phyloP scores from a whole-genome alignment of 92 coral and sea anemone species.

The Porites cylindrica region DNA sequence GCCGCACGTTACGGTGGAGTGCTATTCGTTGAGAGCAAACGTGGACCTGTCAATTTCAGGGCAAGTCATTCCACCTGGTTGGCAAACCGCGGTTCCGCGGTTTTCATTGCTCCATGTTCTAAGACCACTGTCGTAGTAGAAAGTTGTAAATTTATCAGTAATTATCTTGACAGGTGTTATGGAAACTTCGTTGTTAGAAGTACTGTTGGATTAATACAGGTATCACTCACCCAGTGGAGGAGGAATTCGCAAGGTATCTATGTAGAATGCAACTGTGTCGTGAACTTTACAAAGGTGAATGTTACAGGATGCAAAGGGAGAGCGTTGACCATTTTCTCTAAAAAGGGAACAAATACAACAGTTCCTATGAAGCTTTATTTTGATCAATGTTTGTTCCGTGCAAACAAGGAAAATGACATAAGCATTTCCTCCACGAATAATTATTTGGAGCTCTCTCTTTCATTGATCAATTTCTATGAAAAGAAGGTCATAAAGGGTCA shows the following conservation, averaged over 20 bases:
- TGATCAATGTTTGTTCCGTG: constrained; percentile 14
- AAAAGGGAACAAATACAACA: background rate
- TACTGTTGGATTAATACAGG: background rate
- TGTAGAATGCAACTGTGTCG: constrained; percentile 22
- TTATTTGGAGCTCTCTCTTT: background rate
- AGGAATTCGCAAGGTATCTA: background rate
- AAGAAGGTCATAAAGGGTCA: background rate
- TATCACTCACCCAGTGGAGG: constrained; percentile 19
- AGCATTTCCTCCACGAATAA: background rate
- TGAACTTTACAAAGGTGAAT: constrained; percentile 24
- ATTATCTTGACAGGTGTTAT: background rate
- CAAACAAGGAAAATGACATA: background rate
- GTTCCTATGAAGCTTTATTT: background rate
- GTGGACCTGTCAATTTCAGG: background rate
- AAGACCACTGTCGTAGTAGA: background rate
- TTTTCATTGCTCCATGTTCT: background rate
- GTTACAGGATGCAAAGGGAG: background rate
- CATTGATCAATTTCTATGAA: background rate
- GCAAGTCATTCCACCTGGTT: background rate
- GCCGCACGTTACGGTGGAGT: background rate
- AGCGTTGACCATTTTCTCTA: background rate
- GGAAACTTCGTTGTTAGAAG: background rate
- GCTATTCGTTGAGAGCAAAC: background rate
- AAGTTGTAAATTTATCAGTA: constrained; percentile 3
- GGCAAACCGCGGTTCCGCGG: background rate